Evolutionary conservation across 2,888 invertebrate genomes (phyloP).

Genomic region (Stenotaenia linearis): DNA sequence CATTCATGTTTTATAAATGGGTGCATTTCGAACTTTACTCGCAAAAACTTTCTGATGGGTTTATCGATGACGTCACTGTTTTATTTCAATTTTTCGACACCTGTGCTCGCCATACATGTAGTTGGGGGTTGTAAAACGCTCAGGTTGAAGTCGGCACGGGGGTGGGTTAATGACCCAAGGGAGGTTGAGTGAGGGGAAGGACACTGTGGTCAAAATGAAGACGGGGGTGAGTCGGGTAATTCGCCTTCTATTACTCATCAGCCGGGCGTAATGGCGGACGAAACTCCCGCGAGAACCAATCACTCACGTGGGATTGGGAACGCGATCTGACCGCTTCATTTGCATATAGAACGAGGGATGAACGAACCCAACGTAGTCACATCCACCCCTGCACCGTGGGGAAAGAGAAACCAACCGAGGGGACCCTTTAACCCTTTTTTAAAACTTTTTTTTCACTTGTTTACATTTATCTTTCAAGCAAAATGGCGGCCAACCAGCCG

Average conservation of each 20-base stretch:
- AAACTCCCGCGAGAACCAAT: constrained; percentile 28
- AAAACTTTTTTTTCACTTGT: not conserved
- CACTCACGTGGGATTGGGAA: constrained; percentile 19
- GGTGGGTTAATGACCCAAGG: not conserved
- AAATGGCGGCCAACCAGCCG: not conserved
- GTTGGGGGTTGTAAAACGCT: not conserved
- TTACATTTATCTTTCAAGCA: not conserved
- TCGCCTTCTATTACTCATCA: constrained; percentile 28
- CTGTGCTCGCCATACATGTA: not conserved
- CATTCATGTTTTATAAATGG: too few species aligned
- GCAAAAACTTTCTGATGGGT: too few species aligned
- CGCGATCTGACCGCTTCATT: constrained; percentile 28
- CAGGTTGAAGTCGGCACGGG: not conserved
- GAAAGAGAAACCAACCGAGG: not conserved
- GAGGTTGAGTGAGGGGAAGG: not conserved
- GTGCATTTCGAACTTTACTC: too few species aligned
- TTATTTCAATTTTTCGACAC: not conserved
- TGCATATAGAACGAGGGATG: constrained; percentile 27
- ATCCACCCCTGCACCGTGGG: not conserved
- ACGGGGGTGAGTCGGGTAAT: constrained; percentile 17
- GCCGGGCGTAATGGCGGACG: constrained; percentile 27
- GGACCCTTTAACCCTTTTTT: not conserved
- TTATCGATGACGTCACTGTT: not conserved
- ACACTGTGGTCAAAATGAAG: not conserved
- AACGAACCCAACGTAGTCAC: not conserved